These are phyloP conservation scores for Pampusana beccarii DNA, from an alignment of 2,113 vertebrate species.

Conservation along the genomic window DNA sequence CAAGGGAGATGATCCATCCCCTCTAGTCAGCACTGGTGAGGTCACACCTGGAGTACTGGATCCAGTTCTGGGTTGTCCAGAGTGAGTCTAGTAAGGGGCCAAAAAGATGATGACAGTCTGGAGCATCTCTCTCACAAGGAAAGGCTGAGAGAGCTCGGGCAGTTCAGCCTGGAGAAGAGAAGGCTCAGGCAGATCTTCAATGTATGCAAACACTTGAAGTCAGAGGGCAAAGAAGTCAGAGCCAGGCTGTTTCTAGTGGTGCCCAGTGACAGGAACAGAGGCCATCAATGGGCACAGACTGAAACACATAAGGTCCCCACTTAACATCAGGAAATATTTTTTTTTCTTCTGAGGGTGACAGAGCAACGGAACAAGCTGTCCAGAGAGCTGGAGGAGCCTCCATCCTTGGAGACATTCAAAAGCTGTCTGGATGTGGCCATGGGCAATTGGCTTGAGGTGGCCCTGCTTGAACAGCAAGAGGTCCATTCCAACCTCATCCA, in stretches of 20 bases:
- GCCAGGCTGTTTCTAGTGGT: too few species aligned
- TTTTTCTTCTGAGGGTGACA: not conserved
- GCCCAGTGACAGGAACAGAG: too few species aligned
- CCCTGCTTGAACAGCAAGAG: not conserved
- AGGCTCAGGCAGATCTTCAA: not conserved
- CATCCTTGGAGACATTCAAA: not conserved
- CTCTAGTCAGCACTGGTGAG: not conserved
- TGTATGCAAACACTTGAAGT: too few species aligned
- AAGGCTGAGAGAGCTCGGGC: not conserved
- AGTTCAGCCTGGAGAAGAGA: not conserved
- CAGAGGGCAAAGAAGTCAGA: too few species aligned
- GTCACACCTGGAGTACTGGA: not conserved
- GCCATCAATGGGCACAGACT: too few species aligned
- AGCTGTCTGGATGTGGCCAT: accelerated
- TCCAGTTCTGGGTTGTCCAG: not conserved
- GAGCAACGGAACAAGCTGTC: not conserved
- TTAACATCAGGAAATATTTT: not conserved
- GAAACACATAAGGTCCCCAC: not conserved
- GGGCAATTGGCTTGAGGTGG: not conserved
- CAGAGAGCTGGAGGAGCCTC: not conserved
- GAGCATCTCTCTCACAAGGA: not conserved
- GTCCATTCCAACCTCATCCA: not conserved
- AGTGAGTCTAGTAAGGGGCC: not conserved
- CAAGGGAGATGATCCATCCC: not conserved
- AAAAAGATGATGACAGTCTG: not conserved